A percentile compares a stretch with the other conserved stretches of the same genome.
phyloP scores from a whole-genome alignment of 64 coral and sea anemone species.

The Platygyra sinensis region DNA sequence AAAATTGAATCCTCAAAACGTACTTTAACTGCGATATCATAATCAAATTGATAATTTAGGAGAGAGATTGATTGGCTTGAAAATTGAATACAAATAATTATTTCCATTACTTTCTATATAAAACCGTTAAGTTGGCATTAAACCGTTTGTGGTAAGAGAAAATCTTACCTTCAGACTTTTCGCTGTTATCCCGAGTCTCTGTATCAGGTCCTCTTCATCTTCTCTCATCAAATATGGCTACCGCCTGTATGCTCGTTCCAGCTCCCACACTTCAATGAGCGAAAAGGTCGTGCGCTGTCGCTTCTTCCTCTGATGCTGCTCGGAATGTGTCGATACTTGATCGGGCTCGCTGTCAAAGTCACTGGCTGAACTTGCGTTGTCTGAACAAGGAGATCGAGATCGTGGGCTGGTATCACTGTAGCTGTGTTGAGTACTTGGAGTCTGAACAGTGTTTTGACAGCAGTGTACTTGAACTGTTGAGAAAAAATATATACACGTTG shows the following conservation, averaged over 20 bases:
- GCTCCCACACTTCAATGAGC: neutral
- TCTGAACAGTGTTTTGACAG: neutral
- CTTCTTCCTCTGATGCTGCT: neutral
- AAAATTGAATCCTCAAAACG: no score
- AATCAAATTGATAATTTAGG: no score
- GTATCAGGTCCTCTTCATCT: neutral
- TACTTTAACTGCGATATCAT: no score
- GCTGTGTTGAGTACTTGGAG: neutral
- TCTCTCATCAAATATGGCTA: neutral
- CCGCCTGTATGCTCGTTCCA: neutral
- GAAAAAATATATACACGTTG: neutral
- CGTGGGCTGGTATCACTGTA: neutral
- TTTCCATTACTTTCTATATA: no score
- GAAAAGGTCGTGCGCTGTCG: conserved; percentile 14
- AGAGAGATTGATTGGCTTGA: no score
- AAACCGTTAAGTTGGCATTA: no score
- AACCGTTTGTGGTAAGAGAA: no score
- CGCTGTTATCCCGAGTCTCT: neutral
- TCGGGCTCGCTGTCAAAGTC: neutral
- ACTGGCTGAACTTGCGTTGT: neutral
- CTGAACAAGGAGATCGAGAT: conserved; percentile 15
- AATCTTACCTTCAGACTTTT: neutral
- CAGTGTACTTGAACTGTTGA: neutral
- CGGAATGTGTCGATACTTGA: neutral
- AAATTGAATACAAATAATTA: no score